Evolutionary conservation across 2,888 invertebrate species (phyloP), one percentile per base, ranked within the genome.

Genomic region (Orchesella flavescens): DNA sequence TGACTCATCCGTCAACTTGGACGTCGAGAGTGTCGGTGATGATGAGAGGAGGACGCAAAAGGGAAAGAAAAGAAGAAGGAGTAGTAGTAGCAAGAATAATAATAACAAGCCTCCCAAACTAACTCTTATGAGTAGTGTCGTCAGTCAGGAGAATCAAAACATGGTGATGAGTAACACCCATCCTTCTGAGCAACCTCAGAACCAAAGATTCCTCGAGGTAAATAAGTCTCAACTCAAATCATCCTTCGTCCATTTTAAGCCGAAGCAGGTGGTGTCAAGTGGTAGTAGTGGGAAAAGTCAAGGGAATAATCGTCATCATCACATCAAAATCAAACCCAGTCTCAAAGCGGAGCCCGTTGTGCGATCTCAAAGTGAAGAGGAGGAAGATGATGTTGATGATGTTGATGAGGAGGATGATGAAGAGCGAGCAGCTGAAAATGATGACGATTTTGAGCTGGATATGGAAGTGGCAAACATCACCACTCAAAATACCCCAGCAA

Each of bases 301-400:
- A 7, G 7, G 34, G 2, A 34, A 7, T 34, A 2, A 7, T 34
- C 34, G 7, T 34, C 55, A 71, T 57, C 76, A 81, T 66, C 73
- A 72, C 21, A 85, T 87, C 34, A n/a, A n/a, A n/a, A 34, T 34
- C 34, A 87, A 87, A 66, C 87, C 88, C 2, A 85, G 86, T 80
- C 78, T 87, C 9, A 88, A 88, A 61, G 86, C 87, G 1, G 87
- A 88, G 55, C 87, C 88, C n/a, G 66, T 87, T 34, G 68, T 86
- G 23, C 73, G 84, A 49, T 69, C 77, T 13, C 49, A 73, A 7
- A 73, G 73, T 5, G 84, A 74, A 0, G 76, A 81, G 3, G 71
- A 77, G 1, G 83, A 84, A 15, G 83, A 82, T 17, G 79, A 83
- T n/a, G n/a, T n/a, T n/a, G n/a, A n/a, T n/a, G n/a, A n/a, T n/a